These are phyloP conservation scores for Drosophila yooni DNA, from an alignment of 2,888 invertebrate species.

Conservation along the genomic window DNA sequence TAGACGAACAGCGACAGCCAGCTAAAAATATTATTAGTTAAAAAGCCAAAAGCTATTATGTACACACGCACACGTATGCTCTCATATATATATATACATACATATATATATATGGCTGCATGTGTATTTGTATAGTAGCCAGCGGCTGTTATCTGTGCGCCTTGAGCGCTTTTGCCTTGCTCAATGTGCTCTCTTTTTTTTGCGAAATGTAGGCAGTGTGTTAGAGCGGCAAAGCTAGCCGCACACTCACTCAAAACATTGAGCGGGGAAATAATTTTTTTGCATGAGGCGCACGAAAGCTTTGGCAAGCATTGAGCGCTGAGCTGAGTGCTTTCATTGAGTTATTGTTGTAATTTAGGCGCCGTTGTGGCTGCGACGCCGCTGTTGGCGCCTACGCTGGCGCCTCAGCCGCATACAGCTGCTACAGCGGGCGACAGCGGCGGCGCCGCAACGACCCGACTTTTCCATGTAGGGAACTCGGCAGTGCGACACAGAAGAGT, in stretches of 20 bases:
- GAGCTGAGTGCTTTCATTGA: conserved; percentile 26
- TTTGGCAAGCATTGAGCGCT: conserved; percentile 31
- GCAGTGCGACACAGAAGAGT: conserved; percentile 85
- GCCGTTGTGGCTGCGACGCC: conserved; percentile 50
- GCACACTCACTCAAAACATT: conserved; percentile 20
- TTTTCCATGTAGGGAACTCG: conserved; percentile 84
- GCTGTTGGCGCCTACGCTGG: conserved; percentile 47
- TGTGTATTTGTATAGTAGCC: conserved; percentile 12
- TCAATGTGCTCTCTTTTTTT: conserved; percentile 5
- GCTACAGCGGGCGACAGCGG: conserved; percentile 36
- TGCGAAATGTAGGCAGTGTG: conserved; percentile 7
- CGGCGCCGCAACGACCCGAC: conserved; percentile 52
- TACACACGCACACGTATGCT: conserved; percentile 28
- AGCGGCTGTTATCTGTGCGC: conserved; percentile 41
- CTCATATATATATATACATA: neutral
- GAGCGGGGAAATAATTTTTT: conserved; percentile 12
- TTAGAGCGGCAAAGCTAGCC: conserved; percentile 49
- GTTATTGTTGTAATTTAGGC: conserved; percentile 47
- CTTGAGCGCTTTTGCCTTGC: conserved; percentile 30
- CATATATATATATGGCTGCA: neutral
- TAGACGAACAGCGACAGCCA: conserved; percentile 61
- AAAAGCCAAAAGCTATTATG: conserved; percentile 60
- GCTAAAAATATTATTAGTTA: conserved; percentile 74
- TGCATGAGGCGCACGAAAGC: conserved; percentile 28
- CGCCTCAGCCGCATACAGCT: conserved; percentile 55